These are phyloP conservation scores for Zosterops borbonicus DNA, from an alignment of 2,113 vertebrate species.

Conservation along the genomic window DNA sequence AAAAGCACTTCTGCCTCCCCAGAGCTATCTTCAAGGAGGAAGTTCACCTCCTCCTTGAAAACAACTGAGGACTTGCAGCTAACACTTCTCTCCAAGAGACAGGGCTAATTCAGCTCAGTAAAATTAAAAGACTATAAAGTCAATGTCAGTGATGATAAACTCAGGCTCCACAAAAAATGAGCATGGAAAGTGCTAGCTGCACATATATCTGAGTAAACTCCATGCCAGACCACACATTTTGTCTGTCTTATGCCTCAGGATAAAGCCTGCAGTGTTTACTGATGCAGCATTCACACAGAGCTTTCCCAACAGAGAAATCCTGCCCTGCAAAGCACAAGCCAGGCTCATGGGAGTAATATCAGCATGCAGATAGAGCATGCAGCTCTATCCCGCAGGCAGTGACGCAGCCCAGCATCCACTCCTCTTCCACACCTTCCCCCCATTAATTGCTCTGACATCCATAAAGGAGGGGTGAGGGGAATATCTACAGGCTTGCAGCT, in stretches of 20 bases:
- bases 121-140: not conserved
- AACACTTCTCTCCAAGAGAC: not conserved
- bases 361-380: too few relatives aligned
- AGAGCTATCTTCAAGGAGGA: not conserved
- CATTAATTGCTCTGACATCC: constrained; percentile 44
- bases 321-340: not conserved
- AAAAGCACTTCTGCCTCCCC: not conserved
- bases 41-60: not conserved
- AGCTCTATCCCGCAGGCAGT: not conserved
- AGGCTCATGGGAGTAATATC: not conserved
- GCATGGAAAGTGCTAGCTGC: not conserved
- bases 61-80: not conserved
- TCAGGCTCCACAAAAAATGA: not conserved
- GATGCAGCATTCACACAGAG: not conserved
- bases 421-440: not conserved
- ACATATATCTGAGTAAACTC: not conserved
- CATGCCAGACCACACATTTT: not conserved
- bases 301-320: not conserved
- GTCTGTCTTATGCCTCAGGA: not conserved
- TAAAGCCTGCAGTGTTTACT: not conserved
- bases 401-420: not conserved
- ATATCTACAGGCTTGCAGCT: constrained; percentile 1
- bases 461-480: not conserved
- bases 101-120: not conserved
- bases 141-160: not conserved